phyloP scores from a whole-genome alignment of 1,140 invertebrate genomes.

The Dinothrombium tinctorium region DNA sequence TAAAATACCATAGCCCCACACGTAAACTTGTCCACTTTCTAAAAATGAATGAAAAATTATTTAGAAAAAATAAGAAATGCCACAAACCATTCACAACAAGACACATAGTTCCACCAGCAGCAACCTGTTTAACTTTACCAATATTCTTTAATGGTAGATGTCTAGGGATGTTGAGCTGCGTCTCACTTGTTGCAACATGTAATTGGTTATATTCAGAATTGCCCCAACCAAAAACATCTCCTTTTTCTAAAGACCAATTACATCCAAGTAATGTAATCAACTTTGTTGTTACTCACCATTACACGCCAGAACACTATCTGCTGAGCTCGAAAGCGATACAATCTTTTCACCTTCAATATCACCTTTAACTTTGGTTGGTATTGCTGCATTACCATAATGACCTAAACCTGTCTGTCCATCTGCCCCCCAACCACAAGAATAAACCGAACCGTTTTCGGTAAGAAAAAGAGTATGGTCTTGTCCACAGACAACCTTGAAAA shows the following conservation, averaged over 20 bases:
- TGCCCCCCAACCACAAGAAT: conserved; percentile 71
- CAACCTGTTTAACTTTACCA: conserved; percentile 45
- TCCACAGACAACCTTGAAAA: conserved; percentile 44
- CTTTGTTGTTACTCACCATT: conserved; percentile 33
- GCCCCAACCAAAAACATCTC: conserved; percentile 89
- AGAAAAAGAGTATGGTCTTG: conserved; percentile 66
- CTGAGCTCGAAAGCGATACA: conserved; percentile 45
- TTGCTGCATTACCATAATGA: conserved; percentile 30
- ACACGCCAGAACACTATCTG: conserved; percentile 67
- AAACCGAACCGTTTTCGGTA: conserved; percentile 52
- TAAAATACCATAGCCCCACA: conserved; percentile 78
- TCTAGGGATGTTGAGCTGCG: conserved; percentile 32
- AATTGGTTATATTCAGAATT: conserved; percentile 84
- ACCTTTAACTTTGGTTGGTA: conserved; percentile 32
- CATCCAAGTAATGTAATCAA: neutral
- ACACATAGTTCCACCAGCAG: conserved; percentile 64
- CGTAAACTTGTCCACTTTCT: conserved; percentile 57
- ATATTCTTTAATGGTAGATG: conserved; percentile 32
- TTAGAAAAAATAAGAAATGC: neutral
- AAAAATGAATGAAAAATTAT: conserved; percentile 12
- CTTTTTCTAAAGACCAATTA: conserved; percentile 48
- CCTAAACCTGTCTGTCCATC: conserved; percentile 81
- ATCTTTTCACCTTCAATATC: conserved; percentile 66
- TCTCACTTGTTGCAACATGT: conserved; percentile 18
- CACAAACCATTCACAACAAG: conserved; percentile 48